These are phyloP conservation scores for Fragum sueziense DNA, from an alignment of 2,888 invertebrate species.

Conservation along the genomic window DNA sequence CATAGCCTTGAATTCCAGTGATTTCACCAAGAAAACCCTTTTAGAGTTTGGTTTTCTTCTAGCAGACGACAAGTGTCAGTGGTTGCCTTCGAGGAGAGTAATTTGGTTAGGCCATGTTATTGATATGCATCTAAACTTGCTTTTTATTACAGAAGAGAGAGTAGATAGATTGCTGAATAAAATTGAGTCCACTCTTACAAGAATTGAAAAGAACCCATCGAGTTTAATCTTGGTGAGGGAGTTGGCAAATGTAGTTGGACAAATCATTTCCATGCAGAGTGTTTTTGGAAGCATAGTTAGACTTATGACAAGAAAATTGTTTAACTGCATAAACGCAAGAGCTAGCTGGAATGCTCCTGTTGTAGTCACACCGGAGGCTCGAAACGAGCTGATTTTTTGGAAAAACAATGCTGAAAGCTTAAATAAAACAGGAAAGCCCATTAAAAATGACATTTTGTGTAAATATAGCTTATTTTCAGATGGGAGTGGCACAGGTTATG, in stretches of 20 bases:
- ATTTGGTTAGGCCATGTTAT: neutral
- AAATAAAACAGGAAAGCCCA: neutral
- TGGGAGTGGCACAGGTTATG: conserved; percentile 7
- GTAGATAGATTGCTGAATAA: neutral
- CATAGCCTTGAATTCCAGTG: neutral
- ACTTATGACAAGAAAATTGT: conserved; percentile 13
- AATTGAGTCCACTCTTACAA: neutral
- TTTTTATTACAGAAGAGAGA: conserved; percentile 9
- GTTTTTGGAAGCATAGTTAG: conserved; percentile 7
- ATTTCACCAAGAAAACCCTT: neutral
- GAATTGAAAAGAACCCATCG: neutral
- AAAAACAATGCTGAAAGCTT: neutral
- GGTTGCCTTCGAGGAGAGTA: neutral
- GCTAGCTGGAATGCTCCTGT: conserved; percentile 6
- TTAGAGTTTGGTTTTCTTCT: neutral
- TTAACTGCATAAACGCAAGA: conserved; percentile 4
- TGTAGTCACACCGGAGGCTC: neutral
- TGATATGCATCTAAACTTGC: neutral
- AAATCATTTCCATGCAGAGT: conserved; percentile 14
- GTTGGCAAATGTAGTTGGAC: neutral
- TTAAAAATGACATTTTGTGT: neutral
- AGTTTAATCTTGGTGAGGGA: neutral
- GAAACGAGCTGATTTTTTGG: conserved; percentile 5
- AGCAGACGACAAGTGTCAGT: too few relatives aligned
- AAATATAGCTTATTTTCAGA: neutral